These are phyloP conservation scores for Brachionus paranguensis DNA, from an alignment of 1,140 invertebrate genomes.

Conservation along the genomic window DNA sequence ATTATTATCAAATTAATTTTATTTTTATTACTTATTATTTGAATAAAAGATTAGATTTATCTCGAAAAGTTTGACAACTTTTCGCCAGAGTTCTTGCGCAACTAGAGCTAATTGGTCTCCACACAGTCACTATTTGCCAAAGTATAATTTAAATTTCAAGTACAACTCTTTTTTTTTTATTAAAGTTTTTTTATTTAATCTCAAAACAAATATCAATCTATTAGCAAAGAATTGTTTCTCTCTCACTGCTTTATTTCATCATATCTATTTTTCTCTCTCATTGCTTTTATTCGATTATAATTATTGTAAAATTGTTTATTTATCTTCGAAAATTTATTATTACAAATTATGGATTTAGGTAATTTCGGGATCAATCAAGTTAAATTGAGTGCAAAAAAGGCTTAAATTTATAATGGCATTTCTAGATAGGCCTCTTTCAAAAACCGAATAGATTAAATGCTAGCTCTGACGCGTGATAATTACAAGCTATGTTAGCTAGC, in stretches of 20 bases:
- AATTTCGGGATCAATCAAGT: not conserved
- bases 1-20: not conserved
- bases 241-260: not conserved
- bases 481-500: not conserved
- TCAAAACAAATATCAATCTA: slow-evolving; percentile 36
- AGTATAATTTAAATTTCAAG: slow-evolving; percentile 27
- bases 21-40: slow-evolving; percentile 9
- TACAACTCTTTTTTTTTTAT: not conserved
- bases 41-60: not conserved
- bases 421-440: slow-evolving; percentile 1
- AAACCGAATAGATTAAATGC: slow-evolving; percentile 3
- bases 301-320: slow-evolving; percentile 12
- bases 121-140: not conserved
- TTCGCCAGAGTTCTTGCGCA: not conserved
- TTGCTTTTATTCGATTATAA: slow-evolving; percentile 9
- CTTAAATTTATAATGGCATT: slow-evolving; percentile 21
- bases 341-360: slow-evolving; percentile 23
- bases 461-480: slow-evolving; percentile 18
- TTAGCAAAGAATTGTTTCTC: slow-evolving; percentile 7
- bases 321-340: slow-evolving; percentile 13
- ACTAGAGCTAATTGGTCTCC: not conserved
- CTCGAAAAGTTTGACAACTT: not conserved
- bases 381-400: slow-evolving; percentile 26
- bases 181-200: slow-evolving; percentile 3
- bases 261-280: not conserved